phyloP scores from a whole-genome alignment of 2,113 vertebrate genomes.

The Apodemus sylvaticus region DNA sequence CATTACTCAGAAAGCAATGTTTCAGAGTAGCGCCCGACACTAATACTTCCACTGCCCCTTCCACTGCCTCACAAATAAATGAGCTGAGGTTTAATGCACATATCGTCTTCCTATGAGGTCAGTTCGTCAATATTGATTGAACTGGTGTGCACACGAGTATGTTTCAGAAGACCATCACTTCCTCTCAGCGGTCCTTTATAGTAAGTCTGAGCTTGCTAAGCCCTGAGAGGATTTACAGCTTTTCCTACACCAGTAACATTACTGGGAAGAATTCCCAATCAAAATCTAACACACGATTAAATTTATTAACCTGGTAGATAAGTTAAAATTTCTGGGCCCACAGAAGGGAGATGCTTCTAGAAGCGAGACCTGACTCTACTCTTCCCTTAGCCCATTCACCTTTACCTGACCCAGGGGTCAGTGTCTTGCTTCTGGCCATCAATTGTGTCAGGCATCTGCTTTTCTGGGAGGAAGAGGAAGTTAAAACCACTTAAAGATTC shows the following conservation, averaged over 20 bases:
- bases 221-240: conserved; percentile 37
- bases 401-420: neutral
- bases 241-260: conserved; percentile 36
- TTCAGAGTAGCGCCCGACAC: conserved; percentile 48
- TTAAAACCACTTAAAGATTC: neutral
- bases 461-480: neutral
- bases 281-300: conserved; percentile 66
- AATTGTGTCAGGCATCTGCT: neutral
- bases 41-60: conserved; percentile 13
- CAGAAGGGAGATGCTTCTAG: neutral
- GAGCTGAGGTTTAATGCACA: conserved; percentile 48
- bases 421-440: neutral
- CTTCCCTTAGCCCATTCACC: neutral
- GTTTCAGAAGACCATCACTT: conserved; percentile 32
- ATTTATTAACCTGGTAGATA: conserved; percentile 56
- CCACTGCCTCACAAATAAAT: conserved; percentile 41
- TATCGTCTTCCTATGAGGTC: conserved; percentile 53
- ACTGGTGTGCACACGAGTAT: conserved; percentile 11
- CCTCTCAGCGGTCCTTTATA: conserved; percentile 43
- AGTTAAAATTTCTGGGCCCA: conserved; percentile 45
- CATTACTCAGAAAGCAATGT: conserved; percentile 66
- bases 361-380: neutral
- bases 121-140: conserved; percentile 59
- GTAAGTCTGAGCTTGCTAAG: conserved; percentile 35
- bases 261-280: conserved; percentile 65